Evolutionary conservation across 2,888 invertebrate species (phyloP).

Genomic region (Oasisia sp.): DNA sequence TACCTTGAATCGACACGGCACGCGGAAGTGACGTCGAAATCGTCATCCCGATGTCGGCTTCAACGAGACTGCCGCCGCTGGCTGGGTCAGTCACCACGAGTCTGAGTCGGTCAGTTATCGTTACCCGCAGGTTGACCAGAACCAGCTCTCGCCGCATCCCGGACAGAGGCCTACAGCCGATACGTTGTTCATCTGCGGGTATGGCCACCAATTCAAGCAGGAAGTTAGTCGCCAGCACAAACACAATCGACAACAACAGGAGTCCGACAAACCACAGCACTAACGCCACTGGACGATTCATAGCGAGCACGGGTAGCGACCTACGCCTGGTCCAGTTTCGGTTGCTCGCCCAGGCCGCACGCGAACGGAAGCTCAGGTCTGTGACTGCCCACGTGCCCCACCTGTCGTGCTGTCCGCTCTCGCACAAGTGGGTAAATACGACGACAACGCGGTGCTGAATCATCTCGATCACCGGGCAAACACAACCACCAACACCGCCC

Average conservation of each 20-base stretch:
- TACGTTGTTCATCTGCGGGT: neutral
- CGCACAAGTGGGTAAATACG: neutral
- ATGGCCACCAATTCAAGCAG: neutral
- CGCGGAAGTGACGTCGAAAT: neutral
- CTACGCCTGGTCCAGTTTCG: neutral
- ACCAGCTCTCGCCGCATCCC: neutral
- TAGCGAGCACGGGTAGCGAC: neutral
- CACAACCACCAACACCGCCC: neutral
- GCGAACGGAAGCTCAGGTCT: neutral
- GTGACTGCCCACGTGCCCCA: neutral
- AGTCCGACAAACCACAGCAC: neutral
- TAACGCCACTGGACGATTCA: neutral
- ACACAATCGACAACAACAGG: neutral
- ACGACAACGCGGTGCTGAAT: neutral
- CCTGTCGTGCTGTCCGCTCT: neutral
- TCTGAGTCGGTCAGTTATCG: neutral
- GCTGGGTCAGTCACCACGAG: neutral
- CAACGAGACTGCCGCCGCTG: neutral
- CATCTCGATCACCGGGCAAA: neutral
- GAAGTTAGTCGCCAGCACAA: neutral
- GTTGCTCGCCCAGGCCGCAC: neutral
- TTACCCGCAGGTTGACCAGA: neutral
- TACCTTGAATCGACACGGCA: neutral
- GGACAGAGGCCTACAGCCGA: neutral
- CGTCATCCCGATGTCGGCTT: neutral